Evolutionary conservation across 1,140 invertebrate species (phyloP), one percentile per base, ranked within the genome.

Genomic region (Microvelia longipes): DNA sequence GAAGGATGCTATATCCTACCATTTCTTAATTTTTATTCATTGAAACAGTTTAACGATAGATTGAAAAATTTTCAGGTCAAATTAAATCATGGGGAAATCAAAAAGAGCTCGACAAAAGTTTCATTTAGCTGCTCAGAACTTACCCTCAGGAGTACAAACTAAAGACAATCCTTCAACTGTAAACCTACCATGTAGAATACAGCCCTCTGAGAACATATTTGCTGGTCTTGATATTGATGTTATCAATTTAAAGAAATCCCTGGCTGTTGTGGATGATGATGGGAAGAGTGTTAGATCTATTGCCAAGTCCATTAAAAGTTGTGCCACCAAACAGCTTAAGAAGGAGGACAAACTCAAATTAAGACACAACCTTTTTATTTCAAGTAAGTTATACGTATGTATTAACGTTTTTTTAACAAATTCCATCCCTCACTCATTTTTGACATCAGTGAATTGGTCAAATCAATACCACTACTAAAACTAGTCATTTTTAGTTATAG

Each of bases 41-140:
- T n/a, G n/a, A n/a, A n/a, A n/a, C n/a, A n/a, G n/a, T n/a, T n/a
- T n/a, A n/a, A n/a, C n/a, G n/a, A n/a, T n/a, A n/a, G n/a, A n/a
- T n/a, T n/a, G n/a, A n/a, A n/a, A n/a, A n/a, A n/a, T n/a, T n/a
- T n/a, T n/a, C n/a, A n/a, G n/a, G n/a, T n/a, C n/a, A n/a, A n/a
- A n/a, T n/a, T n/a, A n/a, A n/a, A 50, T 50, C 11, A 64, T 64
- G 62, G 62, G 62, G 5, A 64, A 64, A 64, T 24, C 5, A 25
- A 64, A 64, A 26, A 64, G 62, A 64, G 62, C 62, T 64, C 11
- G 62, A 24, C 62, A 64, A 64, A 64, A 64, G 24, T 64, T 13
- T 24, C 62, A 64, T 64, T 24, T 64, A 14, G 62, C 62, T 25
- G 24, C 2, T 2, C 5, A 64, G 24, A 24, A 64, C 2, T 2